phyloP scores from a whole-genome alignment of 2,113 vertebrate genomes.

The Anoura caudifer region DNA sequence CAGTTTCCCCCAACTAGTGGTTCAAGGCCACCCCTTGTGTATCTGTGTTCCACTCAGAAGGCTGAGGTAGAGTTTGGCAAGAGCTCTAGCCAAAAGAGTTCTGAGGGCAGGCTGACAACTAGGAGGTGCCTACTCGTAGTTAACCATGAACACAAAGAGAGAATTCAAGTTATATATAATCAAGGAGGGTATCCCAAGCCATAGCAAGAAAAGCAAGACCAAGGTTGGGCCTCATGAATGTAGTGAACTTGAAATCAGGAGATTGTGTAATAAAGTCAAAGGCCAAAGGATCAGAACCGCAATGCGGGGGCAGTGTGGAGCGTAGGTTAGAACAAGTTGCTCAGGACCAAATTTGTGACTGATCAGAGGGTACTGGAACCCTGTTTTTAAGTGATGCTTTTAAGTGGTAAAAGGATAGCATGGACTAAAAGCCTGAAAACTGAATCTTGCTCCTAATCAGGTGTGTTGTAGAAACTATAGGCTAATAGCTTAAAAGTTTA shows the following conservation, averaged over 20 bases:
- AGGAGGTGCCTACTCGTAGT: not conserved
- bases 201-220: not conserved
- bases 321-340: not conserved
- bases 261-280: slow-evolving; percentile 33
- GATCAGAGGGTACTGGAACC: slow-evolving; percentile 34
- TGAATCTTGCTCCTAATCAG: slow-evolving; percentile 22
- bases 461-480: not conserved
- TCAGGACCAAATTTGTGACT: slow-evolving; percentile 24
- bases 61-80: not conserved
- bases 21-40: not conserved
- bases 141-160: not conserved
- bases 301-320: not conserved
- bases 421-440: slow-evolving; percentile 46
- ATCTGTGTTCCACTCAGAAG: not conserved
- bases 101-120: not conserved
- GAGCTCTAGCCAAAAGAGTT: not conserved
- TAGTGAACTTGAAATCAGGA: slow-evolving; percentile 18
- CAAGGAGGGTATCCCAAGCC: not conserved
- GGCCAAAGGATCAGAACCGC: slow-evolving; percentile 41
- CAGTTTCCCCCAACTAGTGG: not conserved
- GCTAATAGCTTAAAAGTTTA: slow-evolving; percentile 14
- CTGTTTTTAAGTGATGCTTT: slow-evolving; percentile 47
- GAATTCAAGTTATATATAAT: not conserved
- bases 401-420: slow-evolving; percentile 30
- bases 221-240: not conserved